Conservation (phyloP, 1,140 invertebrate genomes). For the Leptinotarsa undecemlineata region DNA sequence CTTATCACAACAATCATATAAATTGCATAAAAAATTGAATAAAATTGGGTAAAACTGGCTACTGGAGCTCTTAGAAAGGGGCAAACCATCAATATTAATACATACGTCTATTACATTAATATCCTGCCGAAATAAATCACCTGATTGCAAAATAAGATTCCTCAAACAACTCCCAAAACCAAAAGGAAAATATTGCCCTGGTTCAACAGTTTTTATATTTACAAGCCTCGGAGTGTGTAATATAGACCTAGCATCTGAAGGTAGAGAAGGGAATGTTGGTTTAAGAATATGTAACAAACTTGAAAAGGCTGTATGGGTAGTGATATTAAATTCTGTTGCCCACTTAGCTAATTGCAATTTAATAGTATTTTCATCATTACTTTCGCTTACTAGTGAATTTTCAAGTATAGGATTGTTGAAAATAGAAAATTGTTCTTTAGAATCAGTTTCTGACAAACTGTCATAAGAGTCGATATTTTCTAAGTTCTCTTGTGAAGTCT, state of each 20-base stretch:
- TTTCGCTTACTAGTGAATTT: no score
- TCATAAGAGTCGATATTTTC: no score
- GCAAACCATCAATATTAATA: constrained; percentile 29
- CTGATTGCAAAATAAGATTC: no score
- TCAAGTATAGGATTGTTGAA: no score
- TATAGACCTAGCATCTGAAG: constrained; percentile 1
- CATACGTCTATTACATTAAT: not conserved
- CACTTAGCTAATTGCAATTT: constrained; percentile 6
- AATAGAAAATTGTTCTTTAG: no score
- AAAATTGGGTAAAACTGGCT: constrained; percentile 29
- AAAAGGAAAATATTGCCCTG: constrained; percentile 10
- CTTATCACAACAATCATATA: no score
- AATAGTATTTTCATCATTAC: not conserved
- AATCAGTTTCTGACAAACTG: no score
- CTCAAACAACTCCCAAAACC: constrained; percentile 17
- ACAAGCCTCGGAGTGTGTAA: not conserved
- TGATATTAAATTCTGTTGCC: not conserved
- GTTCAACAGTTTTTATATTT: not conserved
- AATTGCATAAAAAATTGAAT: no score
- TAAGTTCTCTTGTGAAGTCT: no score
- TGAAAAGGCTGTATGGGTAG: constrained; percentile 10
- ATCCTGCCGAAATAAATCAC: no score
- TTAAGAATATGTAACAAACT: constrained; percentile 10
- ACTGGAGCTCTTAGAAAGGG: constrained; percentile 12
- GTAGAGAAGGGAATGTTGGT: constrained; percentile 5